Evolutionary conservation across 2,113 vertebrate genomes (phyloP).

Genomic region (Petrocephalus zakoni): DNA sequence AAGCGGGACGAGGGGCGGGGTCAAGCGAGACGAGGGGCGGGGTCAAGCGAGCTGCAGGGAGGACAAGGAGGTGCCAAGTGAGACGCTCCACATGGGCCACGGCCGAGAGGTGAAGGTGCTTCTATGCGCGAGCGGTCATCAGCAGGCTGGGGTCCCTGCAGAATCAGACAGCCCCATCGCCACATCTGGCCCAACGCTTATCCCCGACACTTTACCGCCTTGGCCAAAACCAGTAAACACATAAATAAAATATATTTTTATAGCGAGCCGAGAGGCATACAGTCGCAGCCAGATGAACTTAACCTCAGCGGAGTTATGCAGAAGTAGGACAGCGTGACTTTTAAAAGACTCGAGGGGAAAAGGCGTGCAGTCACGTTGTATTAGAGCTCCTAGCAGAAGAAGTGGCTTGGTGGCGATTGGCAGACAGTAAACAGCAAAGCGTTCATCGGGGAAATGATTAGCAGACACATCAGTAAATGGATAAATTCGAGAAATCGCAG

Average conservation of each 20-base stretch:
- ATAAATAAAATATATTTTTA: conserved; percentile 8
- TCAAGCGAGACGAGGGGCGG: not conserved
- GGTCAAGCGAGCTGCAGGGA: not conserved
- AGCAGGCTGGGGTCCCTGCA: not conserved
- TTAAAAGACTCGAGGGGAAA: not conserved
- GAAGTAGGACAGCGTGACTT: conserved; percentile 1
- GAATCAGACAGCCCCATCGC: not conserved
- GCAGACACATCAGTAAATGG: not conserved
- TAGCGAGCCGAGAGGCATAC: not conserved
- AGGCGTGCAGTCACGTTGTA: not conserved
- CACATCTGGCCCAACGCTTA: not conserved
- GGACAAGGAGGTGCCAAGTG: not conserved
- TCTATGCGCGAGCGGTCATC: not conserved
- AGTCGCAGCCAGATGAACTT: conserved; percentile 1
- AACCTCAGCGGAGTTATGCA: not conserved
- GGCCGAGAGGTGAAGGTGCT: not conserved
- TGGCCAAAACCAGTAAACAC: not conserved
- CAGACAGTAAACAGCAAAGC: not conserved
- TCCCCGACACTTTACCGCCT: not conserved
- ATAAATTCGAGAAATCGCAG: not conserved
- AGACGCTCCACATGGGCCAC: not conserved
- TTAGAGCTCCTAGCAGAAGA: not conserved
- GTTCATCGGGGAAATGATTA: not conserved
- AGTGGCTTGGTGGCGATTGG: not conserved
- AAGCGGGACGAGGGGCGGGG: not conserved